phyloP scores from a whole-genome alignment of 2,888 invertebrate species.

The Acanthosoma haemorrhoidale region DNA sequence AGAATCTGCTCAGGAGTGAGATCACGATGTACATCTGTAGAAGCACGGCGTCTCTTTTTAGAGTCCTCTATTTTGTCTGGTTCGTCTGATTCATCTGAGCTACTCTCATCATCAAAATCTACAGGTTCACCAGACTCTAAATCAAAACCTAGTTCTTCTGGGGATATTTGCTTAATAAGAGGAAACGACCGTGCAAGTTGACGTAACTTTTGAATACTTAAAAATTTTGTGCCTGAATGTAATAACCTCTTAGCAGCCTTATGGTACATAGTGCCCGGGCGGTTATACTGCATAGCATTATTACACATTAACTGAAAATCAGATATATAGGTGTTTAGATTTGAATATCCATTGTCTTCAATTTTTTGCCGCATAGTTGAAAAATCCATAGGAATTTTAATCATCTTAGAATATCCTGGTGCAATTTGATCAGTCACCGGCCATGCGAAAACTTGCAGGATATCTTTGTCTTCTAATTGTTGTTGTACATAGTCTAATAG shows the following conservation, averaged over 20 bases:
- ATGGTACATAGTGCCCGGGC: constrained; percentile 91
- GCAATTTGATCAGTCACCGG: constrained; percentile 96
- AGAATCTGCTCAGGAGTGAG: constrained; percentile 70
- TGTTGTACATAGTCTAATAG: constrained; percentile 73
- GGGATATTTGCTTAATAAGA: constrained; percentile 66
- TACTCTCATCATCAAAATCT: neutral
- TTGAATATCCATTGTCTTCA: constrained; percentile 77
- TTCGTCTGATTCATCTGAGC: neutral
- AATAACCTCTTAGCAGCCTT: constrained; percentile 86
- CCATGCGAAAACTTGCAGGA: constrained; percentile 95
- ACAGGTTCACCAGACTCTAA: constrained; percentile 43
- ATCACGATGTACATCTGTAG: constrained; percentile 67
- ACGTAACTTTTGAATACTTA: constrained; percentile 77
- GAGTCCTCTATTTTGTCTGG: neutral
- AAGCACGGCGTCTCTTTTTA: neutral
- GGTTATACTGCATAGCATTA: constrained; percentile 95
- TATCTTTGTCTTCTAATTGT: constrained; percentile 81
- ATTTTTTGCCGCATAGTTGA: constrained; percentile 91
- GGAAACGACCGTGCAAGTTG: constrained; percentile 59
- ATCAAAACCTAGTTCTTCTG: constrained; percentile 80
- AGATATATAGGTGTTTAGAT: constrained; percentile 65
- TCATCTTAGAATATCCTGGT: constrained; percentile 88
- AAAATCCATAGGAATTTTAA: constrained; percentile 90
- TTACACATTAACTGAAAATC: constrained; percentile 95
- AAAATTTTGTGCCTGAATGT: constrained; percentile 76